Base-by-base conservation (phyloP, 30 jellyfish, hydroid and myxozoan genomes). In the Phacellophora camtschatica region DNA sequence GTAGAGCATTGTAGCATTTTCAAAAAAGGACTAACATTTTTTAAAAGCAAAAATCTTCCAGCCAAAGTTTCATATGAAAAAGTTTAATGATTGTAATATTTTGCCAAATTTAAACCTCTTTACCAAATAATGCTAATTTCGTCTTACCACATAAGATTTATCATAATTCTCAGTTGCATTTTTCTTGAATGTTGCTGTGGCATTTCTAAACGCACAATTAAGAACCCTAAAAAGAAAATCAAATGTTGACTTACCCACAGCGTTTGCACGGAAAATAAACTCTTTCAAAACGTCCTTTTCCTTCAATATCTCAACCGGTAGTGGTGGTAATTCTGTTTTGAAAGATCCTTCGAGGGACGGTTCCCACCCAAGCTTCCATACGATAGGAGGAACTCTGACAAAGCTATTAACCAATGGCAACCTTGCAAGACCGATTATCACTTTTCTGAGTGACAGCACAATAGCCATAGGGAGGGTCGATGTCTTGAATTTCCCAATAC, bases 301-400 rank as follows among this genome's bases (percentile, higher is more conserved):
- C 51, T 91, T 91, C 65, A 91, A 68, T 22, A 91, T 91, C 23
- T 91, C 98, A 34, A 91, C 96, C 5, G 98, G 98, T 37, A 91
- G 63, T 0, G 98, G 98, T 19, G 98, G 98, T 32, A 91, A 51
- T 63, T 91, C 98, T 29, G 98, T 84, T 13, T 77, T 61, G 32
- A 83, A 80, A 13, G 71, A 24, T 36, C 98, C 98, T 39, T 91
- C 98, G 16, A 66, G 27, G 16, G 58, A 58, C 2, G 96, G 98
- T 57, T 68, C 81, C 98, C 98, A 91, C 23, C 95, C 98, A 2
- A 91, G 33, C 55, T 84, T 91, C 98, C 98, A 91, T 19, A 91
- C 98, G 7, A 91, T 45, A n/a, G 98, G 98, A 11, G 98, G 98
- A 4, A 91, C 82, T 29, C 98, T 48, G 4, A 89, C 96, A 54